Evolutionary conservation across 2,113 vertebrate genomes (phyloP).

Genomic region (Upupa epops): DNA sequence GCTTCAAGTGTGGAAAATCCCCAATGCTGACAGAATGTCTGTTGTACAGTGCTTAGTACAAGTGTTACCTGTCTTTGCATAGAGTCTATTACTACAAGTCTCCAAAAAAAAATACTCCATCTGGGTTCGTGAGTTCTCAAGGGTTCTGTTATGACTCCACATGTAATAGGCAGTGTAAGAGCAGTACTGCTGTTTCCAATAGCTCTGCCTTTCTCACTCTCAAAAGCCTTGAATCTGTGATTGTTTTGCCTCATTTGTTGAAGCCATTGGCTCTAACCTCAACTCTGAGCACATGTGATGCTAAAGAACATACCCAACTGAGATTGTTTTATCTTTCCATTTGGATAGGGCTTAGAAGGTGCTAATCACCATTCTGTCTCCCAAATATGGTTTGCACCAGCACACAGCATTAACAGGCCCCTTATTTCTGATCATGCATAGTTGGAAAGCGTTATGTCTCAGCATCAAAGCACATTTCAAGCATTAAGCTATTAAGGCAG

Average conservation of each 20-base stretch:
- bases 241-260: slow-evolving; percentile 15
- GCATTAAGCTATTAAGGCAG: slow-evolving; percentile 40
- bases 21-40: neutral
- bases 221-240: neutral
- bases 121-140: neutral
- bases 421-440: slow-evolving; percentile 21
- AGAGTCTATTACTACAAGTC: neutral
- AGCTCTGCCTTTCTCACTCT: neutral
- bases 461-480: slow-evolving; percentile 32
- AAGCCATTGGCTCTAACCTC: neutral
- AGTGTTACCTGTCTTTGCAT: neutral
- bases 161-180: neutral
- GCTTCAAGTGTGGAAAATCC: neutral
- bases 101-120: neutral
- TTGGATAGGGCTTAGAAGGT: slow-evolving; percentile 24
- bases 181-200: neutral
- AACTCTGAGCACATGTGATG: neutral
- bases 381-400: neutral
- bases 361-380: slow-evolving; percentile 56
- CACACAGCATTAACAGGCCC: neutral
- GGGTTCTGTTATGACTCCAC: neutral
- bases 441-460: slow-evolving; percentile 35
- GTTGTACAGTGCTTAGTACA: neutral
- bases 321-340: slow-evolving; percentile 44
- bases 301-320: neutral